Base-by-base conservation (phyloP, 2,888 invertebrate species). In the Merodon equestris region DNA sequence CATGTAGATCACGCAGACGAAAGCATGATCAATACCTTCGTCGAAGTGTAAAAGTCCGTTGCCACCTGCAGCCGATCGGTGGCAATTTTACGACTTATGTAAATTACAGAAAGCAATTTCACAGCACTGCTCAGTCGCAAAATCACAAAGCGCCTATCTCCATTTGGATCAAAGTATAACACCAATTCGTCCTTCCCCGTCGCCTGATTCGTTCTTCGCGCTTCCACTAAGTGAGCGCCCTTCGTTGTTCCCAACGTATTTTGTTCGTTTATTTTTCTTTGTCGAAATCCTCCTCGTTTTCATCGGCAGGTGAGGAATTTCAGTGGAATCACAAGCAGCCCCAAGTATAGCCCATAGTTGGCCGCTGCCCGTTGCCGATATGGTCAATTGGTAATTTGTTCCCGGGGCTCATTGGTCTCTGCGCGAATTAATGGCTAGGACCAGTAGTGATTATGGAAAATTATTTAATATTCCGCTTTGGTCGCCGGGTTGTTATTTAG, bases 391-490 rank as follows among this genome's bases (percentile, higher is more conserved):
- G 77, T 77, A 77, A 77, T 77, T 68, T 77, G 66, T 77, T 77
- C 73, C 17, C 73, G n/a, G 73, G 58, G 57, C 76, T 60, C 64
- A 58, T 64, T 71, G 34, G 17, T 44, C 12, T 57, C 63, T 58
- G 73, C 58, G 73, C 64, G 75, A 74, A 72, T 74, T 74, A 79
- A 68, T 79, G 58, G 63, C 68, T 74, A 68, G 74, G 50, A 58
- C 64, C 36, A 36, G 58, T 47, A 48, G 64, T 74, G 68, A 79
- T 79, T 74, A 79, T 74, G 79, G 79, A 79, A 79, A 79, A 74
- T 70, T 74, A 74, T 74, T 79, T 79, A 79, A 79, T 79, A 79
- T 79, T 79, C 79, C 45, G 70, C 36, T 54, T 56, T 27, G 74
- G 64, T 74, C 74, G 48, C 58, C 18, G 73, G 27, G 7, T 70